Base-by-base conservation (phyloP, 2,113 vertebrate species). In the Brachyistius frenatus region DNA sequence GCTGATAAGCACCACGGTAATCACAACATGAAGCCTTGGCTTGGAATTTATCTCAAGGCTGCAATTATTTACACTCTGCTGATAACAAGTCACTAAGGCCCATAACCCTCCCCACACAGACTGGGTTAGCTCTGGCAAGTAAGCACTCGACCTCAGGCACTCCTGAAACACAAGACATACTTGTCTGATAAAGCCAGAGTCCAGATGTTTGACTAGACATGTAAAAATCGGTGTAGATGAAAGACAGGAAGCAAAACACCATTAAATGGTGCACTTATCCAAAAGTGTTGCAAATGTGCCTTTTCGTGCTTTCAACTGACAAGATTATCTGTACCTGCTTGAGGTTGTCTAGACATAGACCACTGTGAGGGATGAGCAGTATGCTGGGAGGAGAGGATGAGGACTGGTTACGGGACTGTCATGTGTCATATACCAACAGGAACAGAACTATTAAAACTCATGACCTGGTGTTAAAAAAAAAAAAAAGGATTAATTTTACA, bases 31-130 rank as follows among this genome's bases (percentile, higher is more conserved):
- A 90, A 72, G 68, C 68, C 54, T 67, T 66, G 32, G 30, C 46
- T 81, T 82, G 85, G 84, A 88, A 90, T 91, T 74, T 80, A 83
- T 86, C 68, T 81, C 66, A 75, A 72, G 60, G 63, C 62, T 77
- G 84, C 74, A 81, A 81, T 87, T 86, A 88, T 92, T 90, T 85
- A 86, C 86, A 89, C 88, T 60, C 44, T 35, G 62, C 77, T 87
- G 77, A 85, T 85, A 90, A 83, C 62, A 85, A 80, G 56, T 54
- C 52, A 76, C 66, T 32, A 73, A 61, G 55, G 76, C 68, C 67
- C 47, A 52, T 30, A 52, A 58, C 35, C 33, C 47, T 63, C 49
- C 30, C 36, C 58, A 73, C 68, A 39, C 5, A 9, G 46, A 57
- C 23, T 11, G 15, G 65, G 52, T 74, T 13, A 57, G 73, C 16